Percentiles rank a stretch among this genome's conserved stretches.
phyloP scores from a whole-genome alignment of 1,140 invertebrate genomes.

The Pectinophora gossypiella region DNA sequence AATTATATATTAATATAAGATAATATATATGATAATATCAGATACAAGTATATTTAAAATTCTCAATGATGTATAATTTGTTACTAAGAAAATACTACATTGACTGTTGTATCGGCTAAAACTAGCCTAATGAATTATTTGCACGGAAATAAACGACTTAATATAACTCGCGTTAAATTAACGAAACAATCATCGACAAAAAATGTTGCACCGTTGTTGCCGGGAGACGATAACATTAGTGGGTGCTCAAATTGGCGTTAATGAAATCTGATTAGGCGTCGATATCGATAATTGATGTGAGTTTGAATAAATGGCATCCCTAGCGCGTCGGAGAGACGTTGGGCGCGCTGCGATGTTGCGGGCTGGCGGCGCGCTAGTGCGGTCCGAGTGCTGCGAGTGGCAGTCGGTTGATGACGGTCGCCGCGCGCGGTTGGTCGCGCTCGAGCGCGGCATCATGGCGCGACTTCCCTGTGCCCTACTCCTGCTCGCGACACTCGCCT shows the following conservation, averaged over 20 bases:
- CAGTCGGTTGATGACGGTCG: constrained; percentile 50
- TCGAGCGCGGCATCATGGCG: constrained; percentile 50
- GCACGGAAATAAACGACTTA: no score
- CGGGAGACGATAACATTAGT: no score
- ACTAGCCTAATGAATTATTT: no score
- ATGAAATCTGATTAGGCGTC: constrained; percentile 18
- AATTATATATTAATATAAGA: no score
- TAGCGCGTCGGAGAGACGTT: constrained; percentile 21
- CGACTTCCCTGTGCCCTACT: constrained; percentile 26
- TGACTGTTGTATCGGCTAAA: no score
- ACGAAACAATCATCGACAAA: no score
- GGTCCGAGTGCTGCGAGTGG: background rate
- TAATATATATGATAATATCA: no score
- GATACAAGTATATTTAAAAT: no score
- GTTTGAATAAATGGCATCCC: constrained; percentile 32
- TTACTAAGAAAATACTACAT: no score
- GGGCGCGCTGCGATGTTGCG: background rate
- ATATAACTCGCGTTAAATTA: no score
- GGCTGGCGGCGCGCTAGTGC: background rate
- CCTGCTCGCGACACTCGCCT: constrained; percentile 33
- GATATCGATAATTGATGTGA: constrained; percentile 51
- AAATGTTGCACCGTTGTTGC: no score
- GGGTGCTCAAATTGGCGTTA: background rate
- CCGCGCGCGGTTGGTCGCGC: constrained; percentile 47
- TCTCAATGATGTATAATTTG: no score